Percentiles rank a stretch among this genome's conserved stretches.
Conservation (phyloP, 2,113 vertebrate species). For the Rhizomys pruinosus region DNA sequence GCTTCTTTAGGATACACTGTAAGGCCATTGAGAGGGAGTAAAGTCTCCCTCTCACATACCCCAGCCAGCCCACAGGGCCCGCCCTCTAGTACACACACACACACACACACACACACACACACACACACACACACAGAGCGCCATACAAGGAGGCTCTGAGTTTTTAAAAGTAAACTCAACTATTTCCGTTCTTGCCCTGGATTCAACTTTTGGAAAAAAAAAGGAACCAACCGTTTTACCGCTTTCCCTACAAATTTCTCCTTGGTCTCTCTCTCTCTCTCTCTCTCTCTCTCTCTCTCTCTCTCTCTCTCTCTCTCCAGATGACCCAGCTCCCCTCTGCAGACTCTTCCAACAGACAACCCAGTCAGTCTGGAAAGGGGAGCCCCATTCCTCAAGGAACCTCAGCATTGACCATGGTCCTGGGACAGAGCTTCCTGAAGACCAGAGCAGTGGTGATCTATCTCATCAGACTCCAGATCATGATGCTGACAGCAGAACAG, state of each 20-base stretch:
- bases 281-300: too few species aligned
- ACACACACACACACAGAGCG: slow-evolving; percentile 74
- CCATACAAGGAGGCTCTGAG: slow-evolving; percentile 89
- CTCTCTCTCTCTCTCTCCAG: background rate
- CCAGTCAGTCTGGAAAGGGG: background rate
- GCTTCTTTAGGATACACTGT: slow-evolving; percentile 88
- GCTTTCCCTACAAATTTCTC: background rate
- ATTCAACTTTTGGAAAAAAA: slow-evolving; percentile 82
- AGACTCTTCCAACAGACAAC: background rate
- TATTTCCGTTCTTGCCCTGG: slow-evolving; percentile 87
- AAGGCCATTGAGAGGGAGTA: slow-evolving; percentile 86
- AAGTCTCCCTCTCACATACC: slow-evolving; percentile 75
- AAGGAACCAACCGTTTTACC: slow-evolving; percentile 65
- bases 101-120: background rate
- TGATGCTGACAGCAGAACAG: background rate
- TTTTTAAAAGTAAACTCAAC: slow-evolving; percentile 89
- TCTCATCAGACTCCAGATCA: too few species aligned
- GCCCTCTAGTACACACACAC: background rate
- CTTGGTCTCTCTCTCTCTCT: slow-evolving; percentile 3
- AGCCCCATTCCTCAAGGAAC: background rate
- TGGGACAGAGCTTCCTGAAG: background rate
- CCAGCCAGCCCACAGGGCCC: slow-evolving; percentile 84
- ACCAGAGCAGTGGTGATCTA: too few species aligned
- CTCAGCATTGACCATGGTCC: too few species aligned
- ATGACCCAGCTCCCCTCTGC: background rate